phyloP scores from a whole-genome alignment of 2,797 vertebrate species.

The Danionella dracula region DNA sequence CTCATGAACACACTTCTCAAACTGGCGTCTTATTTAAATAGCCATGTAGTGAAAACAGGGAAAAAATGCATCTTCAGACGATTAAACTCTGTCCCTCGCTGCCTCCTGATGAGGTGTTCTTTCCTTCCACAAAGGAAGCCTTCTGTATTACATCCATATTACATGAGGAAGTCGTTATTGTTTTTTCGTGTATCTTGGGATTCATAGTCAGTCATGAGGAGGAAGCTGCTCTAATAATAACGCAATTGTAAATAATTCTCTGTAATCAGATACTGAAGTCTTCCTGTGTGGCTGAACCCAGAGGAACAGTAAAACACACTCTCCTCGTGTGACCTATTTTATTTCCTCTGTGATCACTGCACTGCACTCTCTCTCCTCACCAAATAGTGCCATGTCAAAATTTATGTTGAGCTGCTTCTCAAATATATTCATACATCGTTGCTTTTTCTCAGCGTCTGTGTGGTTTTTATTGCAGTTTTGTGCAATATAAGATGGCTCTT shows the following conservation, averaged over 20 bases:
- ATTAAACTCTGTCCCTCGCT: conserved; percentile 20
- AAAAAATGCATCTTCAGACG: background rate
- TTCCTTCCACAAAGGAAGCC: background rate
- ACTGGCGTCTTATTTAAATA: background rate
- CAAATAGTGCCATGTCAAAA: conserved; percentile 7
- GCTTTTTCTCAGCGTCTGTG: conserved; percentile 9
- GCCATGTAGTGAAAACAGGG: background rate
- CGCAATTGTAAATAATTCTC: conserved; percentile 47
- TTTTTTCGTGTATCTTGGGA: conserved; percentile 37
- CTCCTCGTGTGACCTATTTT: conserved; percentile 31
- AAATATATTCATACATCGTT: conserved; percentile 27
- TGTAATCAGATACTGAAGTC: conserved; percentile 36
- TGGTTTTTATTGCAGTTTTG: conserved; percentile 27
- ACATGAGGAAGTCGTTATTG: conserved; percentile 34
- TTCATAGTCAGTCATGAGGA: conserved; percentile 29
- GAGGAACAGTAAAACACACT: conserved; percentile 30
- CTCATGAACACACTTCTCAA: background rate
- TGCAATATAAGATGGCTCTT: too few relatives aligned
- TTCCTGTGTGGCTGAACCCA: conserved; percentile 36
- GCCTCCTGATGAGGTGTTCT: background rate
- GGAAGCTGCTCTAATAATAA: conserved; percentile 25
- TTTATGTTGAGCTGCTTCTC: conserved; percentile 39
- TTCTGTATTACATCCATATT: conserved; percentile 3
- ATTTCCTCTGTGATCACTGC: conserved; percentile 18
- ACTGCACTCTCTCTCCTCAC: conserved; percentile 9